A percentile compares a stretch with the other conserved stretches of the same genome.
phyloP scores from a whole-genome alignment of 2,113 vertebrate genomes.

The Ochotona princeps region DNA sequence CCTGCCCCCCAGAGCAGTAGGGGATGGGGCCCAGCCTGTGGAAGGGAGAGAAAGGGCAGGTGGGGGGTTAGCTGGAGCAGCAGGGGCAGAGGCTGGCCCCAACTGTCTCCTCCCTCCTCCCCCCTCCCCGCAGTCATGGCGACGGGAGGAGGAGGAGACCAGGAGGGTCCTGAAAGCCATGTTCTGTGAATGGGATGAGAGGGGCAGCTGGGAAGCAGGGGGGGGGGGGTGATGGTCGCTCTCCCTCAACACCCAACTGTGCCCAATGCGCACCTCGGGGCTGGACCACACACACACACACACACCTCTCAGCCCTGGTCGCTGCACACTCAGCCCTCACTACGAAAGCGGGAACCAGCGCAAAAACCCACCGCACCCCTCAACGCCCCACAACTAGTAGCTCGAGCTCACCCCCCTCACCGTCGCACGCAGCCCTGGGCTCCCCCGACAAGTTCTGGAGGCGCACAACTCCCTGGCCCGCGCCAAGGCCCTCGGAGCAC shows the following conservation, averaged over 20 bases:
- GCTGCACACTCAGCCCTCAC: conserved; percentile 52
- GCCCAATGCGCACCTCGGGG: conserved; percentile 60
- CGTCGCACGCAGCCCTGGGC: neutral
- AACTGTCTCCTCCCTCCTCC: conserved; percentile 72
- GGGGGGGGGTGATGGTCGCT: conserved; percentile 58
- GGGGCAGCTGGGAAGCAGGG: conserved; percentile 29
- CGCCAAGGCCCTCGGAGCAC: neutral
- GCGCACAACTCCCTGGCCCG: conserved; percentile 13
- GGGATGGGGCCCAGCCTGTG: conserved; percentile 77
- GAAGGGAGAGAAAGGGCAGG: conserved; percentile 81
- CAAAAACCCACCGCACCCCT: neutral
- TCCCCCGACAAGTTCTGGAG: conserved; percentile 68
- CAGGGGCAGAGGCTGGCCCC: conserved; percentile 72
- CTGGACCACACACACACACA: conserved; percentile 70
- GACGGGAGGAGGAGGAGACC: conserved; percentile 72
- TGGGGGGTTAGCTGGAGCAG: conserved; percentile 75
- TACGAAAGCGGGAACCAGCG: neutral
- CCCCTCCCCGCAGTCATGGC: conserved; percentile 75
- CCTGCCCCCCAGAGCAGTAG: conserved; percentile 77
- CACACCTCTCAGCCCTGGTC: conserved; percentile 43
- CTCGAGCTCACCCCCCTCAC: neutral
- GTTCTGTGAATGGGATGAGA: conserved; percentile 75
- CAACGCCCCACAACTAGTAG: neutral
- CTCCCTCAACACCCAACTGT: conserved; percentile 49
- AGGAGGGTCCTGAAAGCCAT: conserved; percentile 75